Conservation (phyloP, 1,140 invertebrate genomes). For the Coelopa frigida region DNA sequence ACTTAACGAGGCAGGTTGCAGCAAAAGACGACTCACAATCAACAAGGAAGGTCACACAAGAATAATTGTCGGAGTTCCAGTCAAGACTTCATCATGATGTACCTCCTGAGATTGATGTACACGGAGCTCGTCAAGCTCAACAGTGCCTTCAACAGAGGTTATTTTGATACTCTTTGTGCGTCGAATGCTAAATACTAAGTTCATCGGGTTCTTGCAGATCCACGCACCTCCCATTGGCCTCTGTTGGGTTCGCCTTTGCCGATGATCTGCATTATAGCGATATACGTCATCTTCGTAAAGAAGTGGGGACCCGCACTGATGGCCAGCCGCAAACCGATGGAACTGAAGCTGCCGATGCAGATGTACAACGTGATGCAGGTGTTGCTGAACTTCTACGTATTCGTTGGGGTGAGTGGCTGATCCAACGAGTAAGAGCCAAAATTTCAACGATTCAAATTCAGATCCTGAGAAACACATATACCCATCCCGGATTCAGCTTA, state of each 20-base stretch:
- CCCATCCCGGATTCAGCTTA: neutral
- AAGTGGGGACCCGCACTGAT: neutral
- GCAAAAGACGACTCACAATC: too few relatives aligned
- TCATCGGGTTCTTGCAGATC: too few relatives aligned
- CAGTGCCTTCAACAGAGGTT: neutral
- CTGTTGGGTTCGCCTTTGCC: neutral
- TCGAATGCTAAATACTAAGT: too few relatives aligned
- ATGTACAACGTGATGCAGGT: neutral
- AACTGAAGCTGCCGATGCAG: neutral
- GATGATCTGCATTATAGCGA: neutral
- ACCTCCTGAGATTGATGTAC: too few relatives aligned
- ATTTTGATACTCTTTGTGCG: too few relatives aligned
- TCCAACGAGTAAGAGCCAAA: neutral
- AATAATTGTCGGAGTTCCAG: neutral
- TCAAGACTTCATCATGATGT: too few relatives aligned
- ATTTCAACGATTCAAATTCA: neutral
- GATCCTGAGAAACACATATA: neutral
- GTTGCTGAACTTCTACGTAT: neutral
- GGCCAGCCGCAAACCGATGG: neutral
- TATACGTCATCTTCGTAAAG: neutral
- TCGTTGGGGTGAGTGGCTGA: neutral
- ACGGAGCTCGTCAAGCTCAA: neutral
- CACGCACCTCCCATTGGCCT: neutral
- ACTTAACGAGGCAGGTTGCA: too few relatives aligned
- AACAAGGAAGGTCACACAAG: conserved; percentile 9